These are phyloP conservation scores for Acleris cristana DNA, from an alignment of 2,888 invertebrate genomes.

Conservation along the genomic window DNA sequence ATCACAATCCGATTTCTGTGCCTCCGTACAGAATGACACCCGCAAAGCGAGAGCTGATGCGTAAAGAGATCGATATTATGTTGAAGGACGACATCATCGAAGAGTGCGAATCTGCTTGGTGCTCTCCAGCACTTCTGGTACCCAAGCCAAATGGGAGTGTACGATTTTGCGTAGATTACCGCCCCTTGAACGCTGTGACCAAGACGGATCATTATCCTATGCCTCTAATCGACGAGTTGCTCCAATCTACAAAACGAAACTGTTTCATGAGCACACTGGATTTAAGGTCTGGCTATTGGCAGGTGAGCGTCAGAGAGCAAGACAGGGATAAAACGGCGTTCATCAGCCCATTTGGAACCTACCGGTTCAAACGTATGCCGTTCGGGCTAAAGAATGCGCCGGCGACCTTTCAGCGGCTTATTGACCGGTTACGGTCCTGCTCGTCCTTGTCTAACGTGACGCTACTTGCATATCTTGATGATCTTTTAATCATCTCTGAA, in stretches of 20 bases:
- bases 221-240: background rate
- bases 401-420: background rate
- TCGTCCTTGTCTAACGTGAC: background rate
- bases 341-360: background rate
- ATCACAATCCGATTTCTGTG: background rate
- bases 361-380: background rate
- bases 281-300: slow-evolving; percentile 1
- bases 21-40: background rate
- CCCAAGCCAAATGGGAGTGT: background rate
- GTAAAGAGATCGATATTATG: background rate
- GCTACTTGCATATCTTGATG: background rate
- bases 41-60: background rate
- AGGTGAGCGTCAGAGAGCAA: background rate
- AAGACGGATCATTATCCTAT: background rate
- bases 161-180: background rate
- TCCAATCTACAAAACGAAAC: background rate
- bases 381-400: background rate
- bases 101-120: background rate
- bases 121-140: background rate
- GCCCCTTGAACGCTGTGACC: background rate
- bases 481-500: background rate
- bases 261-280: background rate
- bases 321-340: background rate
- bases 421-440: background rate
- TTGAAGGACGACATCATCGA: background rate